Evolutionary conservation across 2,797 vertebrate species (phyloP), one percentile per base, ranked within the genome.

Genomic region (Ceyx erithaca): DNA sequence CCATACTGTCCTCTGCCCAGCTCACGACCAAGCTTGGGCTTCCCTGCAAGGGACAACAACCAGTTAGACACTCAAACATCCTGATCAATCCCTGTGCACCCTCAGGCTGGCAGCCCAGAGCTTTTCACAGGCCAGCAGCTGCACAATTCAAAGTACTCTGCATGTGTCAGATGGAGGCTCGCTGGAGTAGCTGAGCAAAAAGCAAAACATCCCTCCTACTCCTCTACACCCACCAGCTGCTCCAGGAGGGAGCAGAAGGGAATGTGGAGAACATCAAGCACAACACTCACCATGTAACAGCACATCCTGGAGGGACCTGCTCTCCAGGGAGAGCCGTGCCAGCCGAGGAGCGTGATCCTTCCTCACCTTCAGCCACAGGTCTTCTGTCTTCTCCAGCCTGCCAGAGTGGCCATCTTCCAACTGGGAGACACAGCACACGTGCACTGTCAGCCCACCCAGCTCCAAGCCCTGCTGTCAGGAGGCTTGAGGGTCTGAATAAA

Each of bases 1-100:
- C 99, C 99, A 2, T 99, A 99, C 93, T 99, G 99, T 52, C 99
- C 99, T 10, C 99, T 98, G 72, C 99, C 99, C 96, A 99, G 95
- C 96, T 99, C 99, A 25, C 98, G 98, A 13, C 99, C 99, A 33
- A 99, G 95, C 92, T 98, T 99, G 7, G 99, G 99, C 96, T 99
- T 99, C 51, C 98, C 99, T 99, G 58, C 7, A 95, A 96, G 79
- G 93, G 21, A 95, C 11, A 91, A 63, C 88, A 59, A 25, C 33
- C 59, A 46, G 10, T 41, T 28, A 48, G 55, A 41, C 9, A 9
- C n/a, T 12, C 61, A 52, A 30, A 18, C 21, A 26, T 26, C 30
- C 71, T 62, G 31, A 15, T 51, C 40, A 14, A 49, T 49, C 33
- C 52, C 43, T 2, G 0, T 4, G 14, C 9, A 0, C 54, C 15